phyloP scores from a whole-genome alignment of 2,797 vertebrate species.

The Alca torda region DNA sequence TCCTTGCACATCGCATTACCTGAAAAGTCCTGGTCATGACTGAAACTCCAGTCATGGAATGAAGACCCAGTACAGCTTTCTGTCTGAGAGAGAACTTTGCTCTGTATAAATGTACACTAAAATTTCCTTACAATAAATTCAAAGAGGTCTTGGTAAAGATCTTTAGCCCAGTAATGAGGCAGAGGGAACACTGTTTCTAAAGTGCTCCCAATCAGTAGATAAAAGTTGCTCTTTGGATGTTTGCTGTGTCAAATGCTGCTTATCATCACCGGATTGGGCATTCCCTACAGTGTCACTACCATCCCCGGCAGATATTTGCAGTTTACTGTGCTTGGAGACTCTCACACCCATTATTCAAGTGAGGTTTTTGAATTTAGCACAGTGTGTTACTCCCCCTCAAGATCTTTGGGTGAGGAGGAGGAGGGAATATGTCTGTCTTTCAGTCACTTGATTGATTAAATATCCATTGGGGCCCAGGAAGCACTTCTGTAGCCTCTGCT shows the following conservation, averaged over 20 bases:
- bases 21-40: neutral
- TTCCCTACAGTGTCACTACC: neutral
- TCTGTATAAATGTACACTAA: neutral
- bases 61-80: neutral
- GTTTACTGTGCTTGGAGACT: neutral
- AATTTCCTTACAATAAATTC: neutral
- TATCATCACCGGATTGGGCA: neutral
- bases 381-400: neutral
- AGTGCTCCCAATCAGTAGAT: neutral
- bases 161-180: neutral
- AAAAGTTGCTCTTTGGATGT: neutral
- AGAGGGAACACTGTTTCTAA: neutral
- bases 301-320: neutral
- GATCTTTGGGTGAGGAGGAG: neutral
- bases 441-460: neutral
- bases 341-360: neutral
- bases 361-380: neutral
- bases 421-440: neutral
- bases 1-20: neutral
- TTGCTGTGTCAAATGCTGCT: neutral
- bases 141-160: neutral
- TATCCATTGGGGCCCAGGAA: neutral
- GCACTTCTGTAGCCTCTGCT: neutral
- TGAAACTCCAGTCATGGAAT: neutral
- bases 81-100: neutral